Base-by-base conservation (phyloP, 2,797 vertebrate genomes). In the Brotula barbata region DNA sequence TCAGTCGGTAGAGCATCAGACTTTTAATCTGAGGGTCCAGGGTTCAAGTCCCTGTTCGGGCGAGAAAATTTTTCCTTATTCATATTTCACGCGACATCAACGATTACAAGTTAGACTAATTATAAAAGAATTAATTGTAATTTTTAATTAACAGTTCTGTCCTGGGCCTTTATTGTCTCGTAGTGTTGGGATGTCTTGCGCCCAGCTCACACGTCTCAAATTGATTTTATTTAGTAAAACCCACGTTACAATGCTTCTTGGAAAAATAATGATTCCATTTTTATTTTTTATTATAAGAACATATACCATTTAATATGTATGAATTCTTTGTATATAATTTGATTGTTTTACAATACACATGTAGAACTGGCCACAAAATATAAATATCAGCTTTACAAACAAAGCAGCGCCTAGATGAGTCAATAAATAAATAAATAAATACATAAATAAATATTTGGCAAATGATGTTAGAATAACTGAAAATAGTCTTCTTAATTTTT, bases 261-360 rank as follows among this genome's bases (percentile, higher is more conserved):
- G 81, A 85, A 90, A 88, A 89, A 89, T 81, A 88, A 81, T 68
- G 21, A 87, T 88, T 91, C 86, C 82, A 89, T 88, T 90, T 89
- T 87, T 73, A 78, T 85, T 85, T 83, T 83, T 83, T 85, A 84
- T 86, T 84, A 86, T 73, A 86, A 90, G 78, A 88, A 92, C 90
- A 89, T 90, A 84, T 74, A 92, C 89, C 86, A 90, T 91, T 89
- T 81, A 91, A 89, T 90, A 89, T 87, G 80, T 81, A 74, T 68
- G 55, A 83, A 65, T 65, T 84, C 65, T 73, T 44, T 73, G 64
- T 84, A 84, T 85, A 77, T 62, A 82, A 80, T 89, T 76, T 83
- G 78, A 83, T 82, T 85, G 65, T 81, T 89, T 83, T 84, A 87
- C 78, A 85, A 68, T 83, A 77, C 77, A 89, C 74, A 83, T 64